Evolutionary conservation across 2,888 invertebrate genomes (phyloP).

Genomic region (Poecilus cupreus): DNA sequence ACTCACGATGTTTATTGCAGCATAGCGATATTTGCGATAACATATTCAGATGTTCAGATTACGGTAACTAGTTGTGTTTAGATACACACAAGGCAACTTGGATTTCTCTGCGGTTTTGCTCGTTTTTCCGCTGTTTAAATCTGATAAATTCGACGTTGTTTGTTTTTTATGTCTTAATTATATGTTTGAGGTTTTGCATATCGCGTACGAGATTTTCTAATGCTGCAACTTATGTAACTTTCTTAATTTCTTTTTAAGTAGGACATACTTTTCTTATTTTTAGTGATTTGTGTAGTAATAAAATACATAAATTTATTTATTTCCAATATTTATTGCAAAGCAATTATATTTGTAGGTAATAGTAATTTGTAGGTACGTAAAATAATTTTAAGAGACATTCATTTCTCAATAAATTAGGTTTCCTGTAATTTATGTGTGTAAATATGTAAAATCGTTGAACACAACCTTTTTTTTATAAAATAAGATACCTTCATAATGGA

Average conservation of each 20-base stretch:
- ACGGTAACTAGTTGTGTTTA: constrained; percentile 15
- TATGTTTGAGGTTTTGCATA: constrained; percentile 15
- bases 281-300: not conserved
- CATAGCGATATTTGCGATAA: constrained; percentile 21
- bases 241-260: constrained; percentile 14
- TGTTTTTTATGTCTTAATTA: constrained; percentile 41
- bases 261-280: constrained; percentile 2
- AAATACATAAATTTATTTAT: not conserved
- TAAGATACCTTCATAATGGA: not conserved
- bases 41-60: constrained; percentile 12
- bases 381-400: not conserved
- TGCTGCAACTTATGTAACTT: constrained; percentile 10
- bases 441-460: not conserved
- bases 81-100: not conserved
- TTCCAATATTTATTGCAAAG: not conserved
- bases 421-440: not conserved
- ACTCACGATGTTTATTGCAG: constrained; percentile 23
- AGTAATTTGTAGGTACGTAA: too few relatives aligned
- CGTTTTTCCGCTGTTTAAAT: constrained; percentile 23
- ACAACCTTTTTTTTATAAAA: not conserved
- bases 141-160: constrained; percentile 27
- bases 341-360: not conserved
- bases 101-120: constrained; percentile 13
- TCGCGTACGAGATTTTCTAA: constrained; percentile 22
- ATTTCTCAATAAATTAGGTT: not conserved